Conservation (phyloP, 2,797 vertebrate genomes). For the Otolemur crassicaudatus region DNA sequence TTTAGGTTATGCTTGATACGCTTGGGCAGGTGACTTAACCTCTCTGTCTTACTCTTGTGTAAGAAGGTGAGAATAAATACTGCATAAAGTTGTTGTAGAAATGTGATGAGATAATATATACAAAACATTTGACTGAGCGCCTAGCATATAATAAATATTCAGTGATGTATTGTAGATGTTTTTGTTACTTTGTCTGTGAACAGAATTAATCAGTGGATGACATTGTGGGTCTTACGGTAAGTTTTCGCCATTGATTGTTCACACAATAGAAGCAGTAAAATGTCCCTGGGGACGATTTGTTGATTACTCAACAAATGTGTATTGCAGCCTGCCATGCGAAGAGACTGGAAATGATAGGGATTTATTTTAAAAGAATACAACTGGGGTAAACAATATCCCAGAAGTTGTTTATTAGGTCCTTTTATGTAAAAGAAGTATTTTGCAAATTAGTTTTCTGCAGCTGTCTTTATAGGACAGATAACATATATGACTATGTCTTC, state of each 20-base stretch:
- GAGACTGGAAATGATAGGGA: neutral
- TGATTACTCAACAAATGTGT: constrained; percentile 8
- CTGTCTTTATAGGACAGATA: neutral
- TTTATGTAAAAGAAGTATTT: neutral
- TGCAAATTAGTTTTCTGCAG: neutral
- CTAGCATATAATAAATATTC: neutral
- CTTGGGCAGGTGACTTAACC: neutral
- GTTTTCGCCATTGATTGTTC: neutral
- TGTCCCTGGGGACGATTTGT: neutral
- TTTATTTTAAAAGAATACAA: constrained; percentile 34
- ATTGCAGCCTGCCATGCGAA: neutral
- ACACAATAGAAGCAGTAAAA: neutral
- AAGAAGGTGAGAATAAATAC: neutral
- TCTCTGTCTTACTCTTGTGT: neutral
- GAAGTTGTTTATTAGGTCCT: neutral
- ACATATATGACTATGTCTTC: neutral
- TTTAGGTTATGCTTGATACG: neutral
- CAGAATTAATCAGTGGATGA: constrained; percentile 24
- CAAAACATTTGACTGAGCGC: neutral
- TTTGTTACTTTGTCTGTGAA: neutral
- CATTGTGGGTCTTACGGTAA: neutral
- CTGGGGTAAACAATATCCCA: neutral
- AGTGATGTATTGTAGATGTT: neutral
- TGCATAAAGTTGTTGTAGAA: neutral
- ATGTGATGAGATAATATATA: neutral